Base-by-base conservation (phyloP, 1,140 invertebrate species). In the Drosophila serrata region DNA sequence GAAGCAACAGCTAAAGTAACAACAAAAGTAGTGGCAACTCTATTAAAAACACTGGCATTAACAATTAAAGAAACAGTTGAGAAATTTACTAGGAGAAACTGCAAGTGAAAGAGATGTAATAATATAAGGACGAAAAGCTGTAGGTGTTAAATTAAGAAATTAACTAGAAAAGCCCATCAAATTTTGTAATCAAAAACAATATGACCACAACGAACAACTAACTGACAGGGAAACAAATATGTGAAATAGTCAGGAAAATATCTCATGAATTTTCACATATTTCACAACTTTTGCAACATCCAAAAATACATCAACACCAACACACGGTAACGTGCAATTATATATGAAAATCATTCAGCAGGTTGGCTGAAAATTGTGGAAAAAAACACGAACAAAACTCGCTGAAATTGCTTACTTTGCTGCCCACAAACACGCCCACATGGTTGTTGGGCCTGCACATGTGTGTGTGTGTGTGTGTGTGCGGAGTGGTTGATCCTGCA, bases 391-490 rank as follows among this genome's bases (percentile, higher is more conserved):
- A 63, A 51, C 48, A 70, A 70, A 42, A 33, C 33, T 49, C 43
- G 27, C 43, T 40, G 62, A 81, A 87, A 79, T 82, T 84, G 82
- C 84, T 87, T 87, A 88, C 84, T 82, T 75, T 73, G 79, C 82
- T 48, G 27, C 46, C 62, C 65, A 53, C 75, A 76, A 76, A 68
- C 73, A 76, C 56, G 69, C 75, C 76, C 68, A 85, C 72, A 81
- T 27, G 56, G 19, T 27, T 45, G 29, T 24, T 56, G 39, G 27
- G 19, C 45, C 13, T 22, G 65, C 31, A 24, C 35, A 12, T 70
- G 45, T 39, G 40, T 60, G 75, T 51, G 61, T 45, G 43, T n/a
- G n/a, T 40, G 15, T 70, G 45, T 39, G 40, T 60, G 75, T 51
- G 61, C 49, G 43, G 1, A 15, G 35, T 65, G 65, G 65, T 67